phyloP scores from a whole-genome alignment of 2,888 invertebrate species.

The Nemoura dubitans region DNA sequence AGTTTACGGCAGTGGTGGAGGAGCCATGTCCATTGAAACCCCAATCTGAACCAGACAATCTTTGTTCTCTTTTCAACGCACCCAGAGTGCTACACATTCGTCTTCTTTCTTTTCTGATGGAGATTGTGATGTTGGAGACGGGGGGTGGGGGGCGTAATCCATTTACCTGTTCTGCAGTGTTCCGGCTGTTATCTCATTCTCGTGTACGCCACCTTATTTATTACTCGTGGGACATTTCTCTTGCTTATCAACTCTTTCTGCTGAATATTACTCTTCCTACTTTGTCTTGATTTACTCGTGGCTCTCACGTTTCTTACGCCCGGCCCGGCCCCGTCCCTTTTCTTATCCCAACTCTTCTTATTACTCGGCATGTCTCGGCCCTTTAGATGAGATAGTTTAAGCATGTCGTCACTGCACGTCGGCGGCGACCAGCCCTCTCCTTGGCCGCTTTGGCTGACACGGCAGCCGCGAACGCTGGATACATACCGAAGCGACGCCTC shows the following conservation, averaged over 20 bases:
- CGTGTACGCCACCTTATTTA: conserved; percentile 36
- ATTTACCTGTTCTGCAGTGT: conserved; percentile 23
- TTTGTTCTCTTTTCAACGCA: neutral
- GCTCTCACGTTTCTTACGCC: conserved; percentile 9
- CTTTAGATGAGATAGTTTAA: conserved; percentile 22
- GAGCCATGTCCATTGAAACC: neutral
- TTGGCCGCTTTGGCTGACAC: neutral
- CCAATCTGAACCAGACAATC: neutral
- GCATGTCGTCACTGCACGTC: neutral
- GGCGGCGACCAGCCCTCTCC: neutral
- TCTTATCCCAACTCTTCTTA: neutral
- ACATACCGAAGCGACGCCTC: neutral
- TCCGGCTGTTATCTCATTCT: conserved; percentile 28
- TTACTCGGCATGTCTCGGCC: conserved; percentile 14
- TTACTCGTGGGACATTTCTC: conserved; percentile 38
- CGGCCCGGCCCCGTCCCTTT: neutral
- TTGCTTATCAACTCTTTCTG: conserved; percentile 37
- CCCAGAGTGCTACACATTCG: conserved; percentile 4
- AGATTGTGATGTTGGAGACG: neutral
- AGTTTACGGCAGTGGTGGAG: neutral
- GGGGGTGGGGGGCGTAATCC: conserved; percentile 15
- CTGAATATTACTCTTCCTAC: conserved; percentile 31
- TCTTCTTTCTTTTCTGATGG: conserved; percentile 7
- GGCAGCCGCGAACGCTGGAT: too few species aligned
- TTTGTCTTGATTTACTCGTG: conserved; percentile 37